Evolutionary conservation across 2,888 invertebrate genomes (phyloP).

Genomic region (Spilosoma lubricipeda): DNA sequence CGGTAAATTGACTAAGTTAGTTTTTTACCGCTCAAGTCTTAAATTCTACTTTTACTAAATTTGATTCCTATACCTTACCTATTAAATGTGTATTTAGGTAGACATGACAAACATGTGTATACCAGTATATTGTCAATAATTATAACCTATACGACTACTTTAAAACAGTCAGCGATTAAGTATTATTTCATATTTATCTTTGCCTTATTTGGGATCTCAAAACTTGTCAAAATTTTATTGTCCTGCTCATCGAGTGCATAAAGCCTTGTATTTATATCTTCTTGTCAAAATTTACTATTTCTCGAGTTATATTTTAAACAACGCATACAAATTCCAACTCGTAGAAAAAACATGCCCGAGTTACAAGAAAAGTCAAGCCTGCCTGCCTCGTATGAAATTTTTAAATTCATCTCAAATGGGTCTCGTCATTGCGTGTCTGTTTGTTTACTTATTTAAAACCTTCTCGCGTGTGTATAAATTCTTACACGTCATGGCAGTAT

Average conservation of each 20-base stretch:
- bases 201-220: too few species aligned
- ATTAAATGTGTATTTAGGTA: too few species aligned
- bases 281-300: not conserved
- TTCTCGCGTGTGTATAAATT: conserved; percentile 32
- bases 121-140: too few species aligned
- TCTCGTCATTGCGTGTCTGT: conserved; percentile 31
- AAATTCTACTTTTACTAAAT: not conserved
- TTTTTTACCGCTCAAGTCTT: not conserved
- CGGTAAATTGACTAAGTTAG: not conserved
- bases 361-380: conserved; percentile 27
- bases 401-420: conserved; percentile 38
- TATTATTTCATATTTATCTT: too few species aligned
- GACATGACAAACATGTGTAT: too few species aligned
- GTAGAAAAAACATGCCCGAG: not conserved
- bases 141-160: too few species aligned
- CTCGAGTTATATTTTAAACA: not conserved
- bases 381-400: conserved; percentile 31
- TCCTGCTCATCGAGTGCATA: not conserved
- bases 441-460: conserved; percentile 45
- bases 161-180: too few species aligned
- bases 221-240: not conserved
- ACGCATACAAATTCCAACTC: not conserved
- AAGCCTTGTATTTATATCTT: not conserved
- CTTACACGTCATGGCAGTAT: conserved; percentile 15
- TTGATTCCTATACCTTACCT: not conserved